phyloP scores from a whole-genome alignment of 2,888 invertebrate species.

The Phortica okadai region DNA sequence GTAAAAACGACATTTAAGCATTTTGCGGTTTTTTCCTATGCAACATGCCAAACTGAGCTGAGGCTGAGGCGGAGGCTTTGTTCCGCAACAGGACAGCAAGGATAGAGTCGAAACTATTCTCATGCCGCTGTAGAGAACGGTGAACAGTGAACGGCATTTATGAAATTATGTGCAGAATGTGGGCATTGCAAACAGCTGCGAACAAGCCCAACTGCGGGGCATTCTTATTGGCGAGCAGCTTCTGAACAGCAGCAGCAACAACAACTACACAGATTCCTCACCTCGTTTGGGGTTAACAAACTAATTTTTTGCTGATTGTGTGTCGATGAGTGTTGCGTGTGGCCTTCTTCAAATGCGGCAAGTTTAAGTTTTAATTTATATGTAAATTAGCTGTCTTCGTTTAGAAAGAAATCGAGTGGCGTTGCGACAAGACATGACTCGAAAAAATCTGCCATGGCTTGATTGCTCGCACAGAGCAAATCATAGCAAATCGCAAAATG shows the following conservation, averaged over 20 bases:
- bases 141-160: slow-evolving; percentile 57
- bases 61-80: background rate
- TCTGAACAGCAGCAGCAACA: background rate
- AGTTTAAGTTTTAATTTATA: slow-evolving; percentile 66
- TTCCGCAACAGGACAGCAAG: slow-evolving; percentile 13
- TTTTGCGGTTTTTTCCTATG: slow-evolving; percentile 61
- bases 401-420: background rate
- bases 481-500: slow-evolving; percentile 61
- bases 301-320: slow-evolving; percentile 43
- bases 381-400: slow-evolving; percentile 59
- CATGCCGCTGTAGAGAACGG: background rate
- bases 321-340: slow-evolving; percentile 36
- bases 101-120: slow-evolving; percentile 29
- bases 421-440: background rate
- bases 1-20: slow-evolving; percentile 68
- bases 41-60: slow-evolving; percentile 2
- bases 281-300: slow-evolving; percentile 52
- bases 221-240: background rate
- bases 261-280: too few relatives aligned
- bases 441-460: background rate
- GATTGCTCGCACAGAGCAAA: background rate
- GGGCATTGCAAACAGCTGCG: slow-evolving; percentile 50
- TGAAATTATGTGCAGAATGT: slow-evolving; percentile 64
- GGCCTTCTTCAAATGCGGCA: slow-evolving; percentile 41
- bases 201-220: background rate